Percentiles rank a stretch among this genome's conserved stretches.
phyloP scores from a whole-genome alignment of 2,888 invertebrate genomes.

The Hedya salicella region DNA sequence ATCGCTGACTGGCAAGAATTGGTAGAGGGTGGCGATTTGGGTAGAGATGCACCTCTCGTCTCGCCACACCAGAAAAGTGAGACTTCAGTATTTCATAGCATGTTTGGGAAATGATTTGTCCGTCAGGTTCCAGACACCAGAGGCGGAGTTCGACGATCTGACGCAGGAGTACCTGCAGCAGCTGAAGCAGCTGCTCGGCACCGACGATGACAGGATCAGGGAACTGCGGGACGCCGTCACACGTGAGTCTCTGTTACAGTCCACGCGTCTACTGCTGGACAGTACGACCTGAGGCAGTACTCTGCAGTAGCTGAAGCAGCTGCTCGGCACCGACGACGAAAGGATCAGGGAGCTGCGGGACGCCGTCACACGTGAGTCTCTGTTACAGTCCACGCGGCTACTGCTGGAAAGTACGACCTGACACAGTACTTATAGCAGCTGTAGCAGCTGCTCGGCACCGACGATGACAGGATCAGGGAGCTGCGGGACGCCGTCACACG shows the following conservation, averaged over 20 bases:
- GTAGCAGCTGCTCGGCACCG: slow-evolving; percentile 62
- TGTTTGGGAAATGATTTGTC: no score
- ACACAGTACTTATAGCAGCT: slow-evolving; percentile 64
- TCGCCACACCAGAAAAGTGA: no score
- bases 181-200: slow-evolving; percentile 62
- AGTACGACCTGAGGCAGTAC: slow-evolving; percentile 66
- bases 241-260: slow-evolving; percentile 54
- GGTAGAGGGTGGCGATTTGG: no score
- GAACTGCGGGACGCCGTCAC: slow-evolving; percentile 63
- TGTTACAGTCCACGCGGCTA: neutral
- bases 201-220: slow-evolving; percentile 65
- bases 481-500: slow-evolving; percentile 63
- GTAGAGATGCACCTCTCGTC: no score
- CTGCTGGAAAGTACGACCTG: slow-evolving; percentile 61
- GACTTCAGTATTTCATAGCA: no score
- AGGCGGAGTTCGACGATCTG: slow-evolving; percentile 61
- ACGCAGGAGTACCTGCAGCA: slow-evolving; percentile 64
- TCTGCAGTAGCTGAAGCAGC: slow-evolving; percentile 57
- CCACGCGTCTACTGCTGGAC: neutral
- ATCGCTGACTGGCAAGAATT: no score
- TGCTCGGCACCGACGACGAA: slow-evolving; percentile 70
- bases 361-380: slow-evolving; percentile 62
- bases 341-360: slow-evolving; percentile 62
- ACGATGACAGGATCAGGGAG: slow-evolving; percentile 66
- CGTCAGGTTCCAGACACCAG: slow-evolving; percentile 67